Base-by-base conservation (phyloP, 2,888 invertebrate species). In the Syrphus vitripennis region DNA sequence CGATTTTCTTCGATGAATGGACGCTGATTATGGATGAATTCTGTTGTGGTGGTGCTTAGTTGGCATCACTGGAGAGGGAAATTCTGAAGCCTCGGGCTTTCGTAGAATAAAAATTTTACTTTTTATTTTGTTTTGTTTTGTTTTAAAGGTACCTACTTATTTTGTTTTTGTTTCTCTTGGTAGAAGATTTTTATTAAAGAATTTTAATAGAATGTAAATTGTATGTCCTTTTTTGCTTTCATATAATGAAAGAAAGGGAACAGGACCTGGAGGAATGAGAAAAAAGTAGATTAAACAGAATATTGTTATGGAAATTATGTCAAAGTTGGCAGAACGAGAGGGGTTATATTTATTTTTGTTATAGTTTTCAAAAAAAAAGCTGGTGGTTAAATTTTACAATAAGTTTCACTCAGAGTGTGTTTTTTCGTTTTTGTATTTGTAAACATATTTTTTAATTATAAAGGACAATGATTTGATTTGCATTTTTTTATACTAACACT, bases 131-230 rank as follows among this genome's bases (percentile, higher is more conserved):
- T 21, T 40, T 24, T 16, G 50, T 26, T 26, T 50, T 50, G 24
- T 50, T 6, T 50, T 45, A 19, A 29, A 29, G 6, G 6, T 34
- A 10, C 12, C 1, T 4, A 10, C 12, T 34, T 45, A 12, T 19
- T 26, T 42, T n/a, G 59, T 76, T 53, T 59, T 67, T 31, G 21
- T 29, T 3, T 16, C 6, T 24, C 10, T n/a, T 10, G 12, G 21
- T 45, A 37, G 31, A 77, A 67, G 40, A 83, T 24, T 75, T 63
- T 57, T 48, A 48, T 34, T 65, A 65, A 57, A 67, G 79, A 83
- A 83, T 83, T 83, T 79, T 79, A 83, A 83, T 83, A 65, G 83
- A 83, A 83, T 83, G 79, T 53, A 83, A 83, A 83, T 79, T 67
- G 71, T 75, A 59, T 71, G 83, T 79, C 75, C 75, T 75, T 76